Percentiles rank a stretch among this genome's conserved stretches.
These are phyloP conservation scores for Plodia interpunctella DNA, from an alignment of 1,140 invertebrate genomes.

Conservation along the genomic window DNA sequence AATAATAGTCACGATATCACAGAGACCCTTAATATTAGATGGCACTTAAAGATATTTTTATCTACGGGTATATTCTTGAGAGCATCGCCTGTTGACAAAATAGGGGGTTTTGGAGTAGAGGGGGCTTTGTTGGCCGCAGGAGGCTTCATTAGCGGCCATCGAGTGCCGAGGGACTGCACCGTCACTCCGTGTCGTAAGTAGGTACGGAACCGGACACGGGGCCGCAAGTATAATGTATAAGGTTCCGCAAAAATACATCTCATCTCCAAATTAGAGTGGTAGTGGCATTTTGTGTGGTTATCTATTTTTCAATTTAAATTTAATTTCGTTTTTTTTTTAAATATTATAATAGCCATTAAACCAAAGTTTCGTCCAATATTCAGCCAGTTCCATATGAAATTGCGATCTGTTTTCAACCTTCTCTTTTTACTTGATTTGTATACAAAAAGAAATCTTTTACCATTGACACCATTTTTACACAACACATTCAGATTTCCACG, in stretches of 20 bases:
- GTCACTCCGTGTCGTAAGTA: conserved; percentile 26
- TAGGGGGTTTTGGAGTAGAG: conserved; percentile 13
- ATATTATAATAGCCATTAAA: too few relatives aligned
- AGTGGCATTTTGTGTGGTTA: neutral
- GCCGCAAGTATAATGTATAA: conserved; percentile 25
- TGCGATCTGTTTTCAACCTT: too few relatives aligned
- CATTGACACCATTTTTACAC: neutral
- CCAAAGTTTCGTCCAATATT: too few relatives aligned
- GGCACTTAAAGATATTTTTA: conserved; percentile 17
- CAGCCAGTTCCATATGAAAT: too few relatives aligned
- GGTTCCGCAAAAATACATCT: conserved; percentile 13
- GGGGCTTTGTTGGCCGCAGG: conserved; percentile 36
- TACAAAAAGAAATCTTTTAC: too few relatives aligned
- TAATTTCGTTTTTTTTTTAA: too few relatives aligned
- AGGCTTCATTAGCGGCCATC: conserved; percentile 51
- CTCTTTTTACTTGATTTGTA: neutral
- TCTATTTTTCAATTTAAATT: too few relatives aligned
- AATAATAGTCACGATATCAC: neutral
- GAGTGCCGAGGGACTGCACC: conserved; percentile 31
- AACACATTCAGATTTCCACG: neutral
- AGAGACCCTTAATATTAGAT: conserved; percentile 12
- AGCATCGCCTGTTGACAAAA: conserved; percentile 20
- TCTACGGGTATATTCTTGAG: conserved; percentile 29
- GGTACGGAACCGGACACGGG: conserved; percentile 22
- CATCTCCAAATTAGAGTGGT: conserved; percentile 7